Evolutionary conservation across 2,888 invertebrate species (phyloP).

Genomic region (Hartigia nigra): DNA sequence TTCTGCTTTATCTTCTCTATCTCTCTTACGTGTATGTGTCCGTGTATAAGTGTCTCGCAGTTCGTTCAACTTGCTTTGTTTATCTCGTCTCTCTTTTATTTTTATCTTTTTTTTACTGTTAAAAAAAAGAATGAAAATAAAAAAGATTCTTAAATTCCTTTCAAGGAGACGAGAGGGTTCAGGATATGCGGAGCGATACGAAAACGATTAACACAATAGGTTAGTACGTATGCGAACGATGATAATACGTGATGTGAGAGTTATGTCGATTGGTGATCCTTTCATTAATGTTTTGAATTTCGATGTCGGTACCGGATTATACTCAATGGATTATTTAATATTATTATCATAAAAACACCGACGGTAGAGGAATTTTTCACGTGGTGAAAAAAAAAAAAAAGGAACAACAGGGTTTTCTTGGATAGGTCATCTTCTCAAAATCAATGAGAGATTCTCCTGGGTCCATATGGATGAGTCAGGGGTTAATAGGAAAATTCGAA

Average conservation of each 20-base stretch:
- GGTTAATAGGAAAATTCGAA: neutral
- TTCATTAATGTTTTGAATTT: neutral
- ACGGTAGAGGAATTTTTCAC: neutral
- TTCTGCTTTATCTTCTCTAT: neutral
- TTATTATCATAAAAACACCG: neutral
- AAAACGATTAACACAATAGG: slow-evolving; percentile 15
- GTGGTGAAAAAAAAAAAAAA: neutral
- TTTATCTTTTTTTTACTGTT: neutral
- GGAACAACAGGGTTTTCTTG: neutral
- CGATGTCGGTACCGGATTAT: neutral
- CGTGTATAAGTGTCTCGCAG: neutral
- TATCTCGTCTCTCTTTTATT: neutral
- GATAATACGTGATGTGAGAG: slow-evolving; percentile 14
- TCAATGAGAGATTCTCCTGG: neutral
- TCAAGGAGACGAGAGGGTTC: slow-evolving; percentile 7
- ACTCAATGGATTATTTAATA: neutral
- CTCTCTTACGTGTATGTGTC: neutral
- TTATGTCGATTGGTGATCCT: neutral
- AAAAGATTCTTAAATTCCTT: neutral
- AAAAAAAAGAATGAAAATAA: neutral
- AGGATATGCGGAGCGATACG: neutral
- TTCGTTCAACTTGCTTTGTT: neutral
- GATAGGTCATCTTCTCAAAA: neutral
- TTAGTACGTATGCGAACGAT: slow-evolving; percentile 14
- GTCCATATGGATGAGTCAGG: neutral